Base-by-base conservation (phyloP, 2,113 vertebrate genomes). In the Benitochromis conjunctus region DNA sequence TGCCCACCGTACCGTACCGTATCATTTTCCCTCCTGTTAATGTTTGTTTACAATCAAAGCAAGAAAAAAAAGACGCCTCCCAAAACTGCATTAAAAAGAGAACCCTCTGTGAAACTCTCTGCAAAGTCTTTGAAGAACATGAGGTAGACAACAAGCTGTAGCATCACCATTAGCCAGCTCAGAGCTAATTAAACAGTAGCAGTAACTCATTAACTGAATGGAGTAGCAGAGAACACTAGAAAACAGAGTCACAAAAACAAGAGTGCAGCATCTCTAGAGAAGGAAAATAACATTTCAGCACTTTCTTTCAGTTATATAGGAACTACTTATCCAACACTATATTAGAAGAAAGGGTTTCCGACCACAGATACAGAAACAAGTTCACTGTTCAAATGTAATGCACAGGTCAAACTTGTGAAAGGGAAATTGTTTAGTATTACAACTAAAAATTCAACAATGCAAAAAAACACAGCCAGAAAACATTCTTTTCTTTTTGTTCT, bases 41-140 rank as follows among this genome's bases (percentile, higher is more conserved):
- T 88, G 78, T 80, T 88, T 81, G 80, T 84, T 74, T n/a, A 16
- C 2, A 87, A 91, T 93, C 43, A 94, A 92, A 92, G 80, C 19
- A 1, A 57, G 66, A 69, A 84, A 55, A 56, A 54, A 64, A 31
- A 80, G 80, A 31, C 56, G 58, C 77, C 13, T 53, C 31, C 18
- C 29, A 34, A 71, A 58, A 66, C 12, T 51, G n/a, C 18, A 18
- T 12, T 11, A 16, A 74, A 19, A 29, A 29, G 9, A 74, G 7
- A 83, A 80, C 26, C 77, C 21, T 51, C 38, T 69, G 38, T 71
- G 38, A 90, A 89, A 80, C 19, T 31, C 82, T 55, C 82, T 64
- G 48, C 9, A 10, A 26, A 88, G 87, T 76, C 90, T 94, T 93
- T 93, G 93, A 93, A 92, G 84, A 92, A 92, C 89, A 91, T 87